These are phyloP conservation scores for Heliconius eleuchia DNA, from an alignment of 1,140 invertebrate species.

Conservation along the genomic window DNA sequence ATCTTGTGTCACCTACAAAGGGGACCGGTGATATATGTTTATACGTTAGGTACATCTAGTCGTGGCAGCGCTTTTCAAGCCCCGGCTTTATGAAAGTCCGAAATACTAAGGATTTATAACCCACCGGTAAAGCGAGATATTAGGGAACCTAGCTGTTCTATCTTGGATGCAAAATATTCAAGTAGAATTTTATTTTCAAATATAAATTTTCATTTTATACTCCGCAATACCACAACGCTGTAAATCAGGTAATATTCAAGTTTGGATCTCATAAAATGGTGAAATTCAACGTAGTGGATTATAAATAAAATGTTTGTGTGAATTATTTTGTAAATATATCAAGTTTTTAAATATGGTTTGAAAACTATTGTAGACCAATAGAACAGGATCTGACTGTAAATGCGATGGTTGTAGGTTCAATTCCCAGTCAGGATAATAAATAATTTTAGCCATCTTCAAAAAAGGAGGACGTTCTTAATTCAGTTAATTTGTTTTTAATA, in stretches of 20 bases:
- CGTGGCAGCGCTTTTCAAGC: slow-evolving; percentile 27
- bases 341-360: too few species aligned
- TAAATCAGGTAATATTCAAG: slow-evolving; percentile 6
- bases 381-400: too few species aligned
- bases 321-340: neutral
- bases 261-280: slow-evolving; percentile 8
- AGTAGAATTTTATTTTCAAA: slow-evolving; percentile 4
- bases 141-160: slow-evolving; percentile 26
- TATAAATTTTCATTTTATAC: slow-evolving; percentile 15
- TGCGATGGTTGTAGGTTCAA: too few species aligned
- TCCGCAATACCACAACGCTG: neutral
- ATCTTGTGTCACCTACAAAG: slow-evolving; percentile 21
- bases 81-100: slow-evolving; percentile 40
- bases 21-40: slow-evolving; percentile 18
- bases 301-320: neutral
- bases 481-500: too few species aligned
- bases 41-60: slow-evolving; percentile 18
- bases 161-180: slow-evolving; percentile 13
- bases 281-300: neutral
- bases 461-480: too few species aligned
- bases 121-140: slow-evolving; percentile 30
- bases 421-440: too few species aligned
- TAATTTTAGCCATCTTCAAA: too few species aligned
- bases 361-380: too few species aligned
- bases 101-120: slow-evolving; percentile 41